Evolutionary conservation across 2,888 invertebrate species (phyloP).

Genomic region (Athalia cordata): DNA sequence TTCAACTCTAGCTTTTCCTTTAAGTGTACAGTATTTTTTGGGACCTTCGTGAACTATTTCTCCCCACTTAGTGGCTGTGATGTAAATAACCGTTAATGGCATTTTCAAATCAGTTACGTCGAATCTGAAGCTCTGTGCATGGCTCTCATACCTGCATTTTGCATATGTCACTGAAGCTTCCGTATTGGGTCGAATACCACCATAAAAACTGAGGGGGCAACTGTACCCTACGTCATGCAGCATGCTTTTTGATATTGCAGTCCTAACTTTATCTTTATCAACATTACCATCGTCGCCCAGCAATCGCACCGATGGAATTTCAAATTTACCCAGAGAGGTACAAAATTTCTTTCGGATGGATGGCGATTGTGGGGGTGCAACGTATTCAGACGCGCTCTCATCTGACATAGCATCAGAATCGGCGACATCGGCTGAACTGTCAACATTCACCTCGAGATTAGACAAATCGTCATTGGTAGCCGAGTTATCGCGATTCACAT

Average conservation of each 20-base stretch:
- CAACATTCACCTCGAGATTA: neutral
- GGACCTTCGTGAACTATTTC: constrained; percentile 23
- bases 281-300: neutral
- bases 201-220: constrained; percentile 18
- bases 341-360: neutral
- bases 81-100: neutral
- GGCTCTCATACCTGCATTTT: constrained; percentile 22
- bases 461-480: neutral
- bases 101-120: neutral
- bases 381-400: neutral
- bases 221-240: neutral
- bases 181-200: neutral
- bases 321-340: neutral
- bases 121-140: constrained; percentile 4
- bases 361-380: constrained; percentile 4
- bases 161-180: constrained; percentile 5
- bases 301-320: neutral
- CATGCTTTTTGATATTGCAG: neutral
- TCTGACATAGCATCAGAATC: neutral
- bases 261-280: neutral
- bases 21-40: constrained; percentile 5
- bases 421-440: neutral
- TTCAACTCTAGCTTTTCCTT: neutral
- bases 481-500: no score
- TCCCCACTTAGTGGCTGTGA: constrained; percentile 6